Conservation (phyloP, 37 sponge, comb jelly and placozoan species). For the Aphrocallistes beatrix region DNA sequence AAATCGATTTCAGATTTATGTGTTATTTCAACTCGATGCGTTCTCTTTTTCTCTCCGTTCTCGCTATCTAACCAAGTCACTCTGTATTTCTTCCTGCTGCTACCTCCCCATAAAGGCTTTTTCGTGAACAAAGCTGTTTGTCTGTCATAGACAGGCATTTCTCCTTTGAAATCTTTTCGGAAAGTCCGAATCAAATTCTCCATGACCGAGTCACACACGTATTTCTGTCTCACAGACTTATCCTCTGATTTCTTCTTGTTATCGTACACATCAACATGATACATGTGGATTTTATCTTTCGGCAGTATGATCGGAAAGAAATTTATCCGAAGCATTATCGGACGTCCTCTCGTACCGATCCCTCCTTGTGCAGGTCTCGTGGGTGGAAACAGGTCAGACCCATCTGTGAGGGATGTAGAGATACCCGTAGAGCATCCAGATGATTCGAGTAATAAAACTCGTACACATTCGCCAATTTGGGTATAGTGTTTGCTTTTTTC, state of each 20-base stretch:
- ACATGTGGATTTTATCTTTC: not conserved
- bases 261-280: conserved; percentile 2
- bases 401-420: too few relatives aligned
- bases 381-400: not conserved
- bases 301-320: not conserved
- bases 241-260: not conserved
- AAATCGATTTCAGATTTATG: not conserved
- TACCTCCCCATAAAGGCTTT: not conserved
- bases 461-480: too few relatives aligned
- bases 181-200: not conserved
- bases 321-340: not conserved
- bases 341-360: not conserved
- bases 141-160: not conserved
- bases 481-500: too few relatives aligned
- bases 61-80: not conserved
- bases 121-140: not conserved
- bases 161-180: not conserved
- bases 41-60: not conserved
- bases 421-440: too few relatives aligned
- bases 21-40: not conserved
- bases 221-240: not conserved
- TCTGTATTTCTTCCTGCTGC: not conserved
- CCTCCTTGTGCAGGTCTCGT: not conserved
- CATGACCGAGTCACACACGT: not conserved
- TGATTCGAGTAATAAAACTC: too few relatives aligned